Percentiles rank a stretch among this genome's conserved stretches.
Conservation (phyloP, 2,888 invertebrate genomes). For the Chrysolina oricalcia region DNA sequence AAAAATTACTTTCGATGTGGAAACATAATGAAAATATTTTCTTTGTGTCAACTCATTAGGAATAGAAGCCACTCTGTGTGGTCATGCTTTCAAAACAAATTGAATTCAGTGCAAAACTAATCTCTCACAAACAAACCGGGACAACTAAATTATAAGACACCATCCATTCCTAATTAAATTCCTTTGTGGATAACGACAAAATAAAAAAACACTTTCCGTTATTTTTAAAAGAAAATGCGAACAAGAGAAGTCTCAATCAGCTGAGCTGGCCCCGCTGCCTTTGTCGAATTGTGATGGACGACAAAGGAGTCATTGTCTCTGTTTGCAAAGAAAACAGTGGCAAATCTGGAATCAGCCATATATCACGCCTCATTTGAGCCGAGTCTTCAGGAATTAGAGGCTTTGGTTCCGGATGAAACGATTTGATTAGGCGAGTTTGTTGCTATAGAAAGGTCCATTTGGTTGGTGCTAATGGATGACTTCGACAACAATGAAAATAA, state of each 20-base stretch:
- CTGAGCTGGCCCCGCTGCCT: conserved; percentile 49
- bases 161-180: conserved; percentile 52
- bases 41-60: too few relatives aligned
- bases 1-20: too few relatives aligned
- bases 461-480: background rate
- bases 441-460: background rate
- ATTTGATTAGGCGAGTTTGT: background rate
- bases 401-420: background rate
- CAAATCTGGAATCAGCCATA: conserved; percentile 53
- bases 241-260: conserved; percentile 50
- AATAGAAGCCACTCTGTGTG: too few relatives aligned
- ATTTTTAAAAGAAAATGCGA: conserved; percentile 43
- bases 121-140: background rate
- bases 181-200: conserved; percentile 45
- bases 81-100: background rate
- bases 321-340: conserved; percentile 53
- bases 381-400: conserved; percentile 22
- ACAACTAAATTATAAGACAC: conserved; percentile 35
- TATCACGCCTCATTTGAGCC: conserved; percentile 52
- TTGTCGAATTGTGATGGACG: conserved; percentile 49
- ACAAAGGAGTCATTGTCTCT: conserved; percentile 55
- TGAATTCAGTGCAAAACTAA: background rate
- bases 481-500: background rate
- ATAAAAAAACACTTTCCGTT: conserved; percentile 35
- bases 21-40: too few relatives aligned